Base-by-base conservation (phyloP, 2,113 vertebrate genomes). In the Aix galericulata region DNA sequence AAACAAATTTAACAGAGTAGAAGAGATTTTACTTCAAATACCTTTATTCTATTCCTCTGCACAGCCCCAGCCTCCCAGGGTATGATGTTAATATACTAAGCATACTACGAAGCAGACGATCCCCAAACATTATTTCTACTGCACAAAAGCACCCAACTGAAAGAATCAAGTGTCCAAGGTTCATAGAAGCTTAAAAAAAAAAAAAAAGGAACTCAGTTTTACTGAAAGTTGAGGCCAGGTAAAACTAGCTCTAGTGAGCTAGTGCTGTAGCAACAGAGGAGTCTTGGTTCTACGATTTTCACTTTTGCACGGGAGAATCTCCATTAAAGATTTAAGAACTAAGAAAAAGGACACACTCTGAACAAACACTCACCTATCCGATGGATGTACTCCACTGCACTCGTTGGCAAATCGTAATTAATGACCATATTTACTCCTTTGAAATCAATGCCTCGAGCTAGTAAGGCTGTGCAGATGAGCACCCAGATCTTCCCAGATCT, bases 401-500 rank as follows among this genome's bases (percentile, higher is more conserved):
- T 99, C 29, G 99, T 98, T 34, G 99, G 99, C 76, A 99, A 98
- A 95, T 99, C 99, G 0, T 99, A 99, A 89, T 99, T 99, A 95
- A 99, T 98, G 60, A 99, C 99, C 75, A 99, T 97, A 34, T 99
- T 99, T 86, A 99, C 98, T 10, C 99, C 99, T 98, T 99, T 99
- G 97, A 99, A 99, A 97, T 99, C 99, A 62, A 99, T 99, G 40
- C 99, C 99, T 97, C 99, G 98, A 82, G 99, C 99, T 44, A 99
- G 97, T 58, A 99, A 97, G 11, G 99, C 99, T 3, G 99, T 99
- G 97, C 99, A 99, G 97, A 99, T 99, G 89, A 99, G 97, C 88
- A 99, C 99, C 99, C 99, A 99, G 93, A 99, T 99, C 94, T 99
- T 99, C 26, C 99, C 99, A 1, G 99, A 98, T 97, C 99, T 98